Conservation (phyloP, 2,113 vertebrate species). For the Tupaia tana region DNA sequence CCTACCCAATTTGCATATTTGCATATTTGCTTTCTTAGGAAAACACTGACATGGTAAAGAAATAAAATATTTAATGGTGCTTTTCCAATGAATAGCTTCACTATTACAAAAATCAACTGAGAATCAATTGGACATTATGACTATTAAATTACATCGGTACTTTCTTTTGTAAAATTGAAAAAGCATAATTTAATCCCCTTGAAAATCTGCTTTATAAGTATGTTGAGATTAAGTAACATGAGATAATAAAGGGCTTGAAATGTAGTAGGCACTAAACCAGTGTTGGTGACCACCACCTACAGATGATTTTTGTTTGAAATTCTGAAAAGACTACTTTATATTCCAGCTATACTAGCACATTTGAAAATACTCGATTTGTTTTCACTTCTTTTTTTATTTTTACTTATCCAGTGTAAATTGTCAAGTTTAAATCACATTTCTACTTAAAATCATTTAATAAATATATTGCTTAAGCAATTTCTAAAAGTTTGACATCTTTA, state of each 20-base stretch:
- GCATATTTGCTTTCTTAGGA: conserved; percentile 51
- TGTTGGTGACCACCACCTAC: not conserved
- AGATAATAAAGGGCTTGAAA: not conserved
- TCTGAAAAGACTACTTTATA: conserved; percentile 1
- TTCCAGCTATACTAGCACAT: not conserved
- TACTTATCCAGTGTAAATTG: not conserved
- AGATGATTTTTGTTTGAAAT: not conserved
- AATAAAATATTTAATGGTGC: conserved; percentile 29
- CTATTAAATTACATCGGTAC: not conserved
- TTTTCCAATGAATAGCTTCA: conserved; percentile 47
- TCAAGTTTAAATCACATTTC: not conserved
- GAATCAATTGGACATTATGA: not conserved
- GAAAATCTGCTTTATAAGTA: not conserved
- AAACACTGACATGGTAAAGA: not conserved
- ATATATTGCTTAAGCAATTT: not conserved
- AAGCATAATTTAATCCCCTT: not conserved
- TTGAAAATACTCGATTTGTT: not conserved
- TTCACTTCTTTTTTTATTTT: conserved; percentile 4
- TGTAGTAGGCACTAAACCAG: not conserved
- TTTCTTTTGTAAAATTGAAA: not conserved
- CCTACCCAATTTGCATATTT: not conserved
- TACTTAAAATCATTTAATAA: conserved; percentile 12
- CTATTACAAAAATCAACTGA: not conserved
- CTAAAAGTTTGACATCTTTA: conserved; percentile 5
- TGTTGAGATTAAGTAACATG: not conserved